phyloP scores from a whole-genome alignment of 2,888 invertebrate species.

The Zygaena filipendulae region DNA sequence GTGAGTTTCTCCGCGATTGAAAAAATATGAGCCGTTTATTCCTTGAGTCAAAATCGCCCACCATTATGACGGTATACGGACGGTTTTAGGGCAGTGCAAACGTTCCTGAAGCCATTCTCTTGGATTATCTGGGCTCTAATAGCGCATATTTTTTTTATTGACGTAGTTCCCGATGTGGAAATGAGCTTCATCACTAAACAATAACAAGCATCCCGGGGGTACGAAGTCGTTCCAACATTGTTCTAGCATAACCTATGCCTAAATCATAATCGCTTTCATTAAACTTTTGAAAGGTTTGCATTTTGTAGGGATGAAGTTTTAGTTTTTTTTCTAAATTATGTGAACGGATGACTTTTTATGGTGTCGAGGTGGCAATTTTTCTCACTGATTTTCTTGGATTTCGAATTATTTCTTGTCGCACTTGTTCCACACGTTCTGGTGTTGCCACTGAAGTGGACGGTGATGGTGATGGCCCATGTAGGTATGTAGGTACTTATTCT shows the following conservation, averaged over 20 bases:
- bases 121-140: slow-evolving; percentile 10
- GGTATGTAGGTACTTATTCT: neutral
- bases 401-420: slow-evolving; percentile 9
- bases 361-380: slow-evolving; percentile 12
- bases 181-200: slow-evolving; percentile 12
- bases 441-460: no score
- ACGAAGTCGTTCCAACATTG: slow-evolving; percentile 7
- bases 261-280: slow-evolving; percentile 1
- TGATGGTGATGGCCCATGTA: no score
- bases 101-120: slow-evolving; percentile 8
- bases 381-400: slow-evolving; percentile 8
- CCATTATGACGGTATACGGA: slow-evolving; percentile 11
- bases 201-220: slow-evolving; percentile 3
- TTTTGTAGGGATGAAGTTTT: no score
- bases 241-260: no score
- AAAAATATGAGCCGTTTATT: slow-evolving; percentile 13
- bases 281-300: slow-evolving; percentile 6
- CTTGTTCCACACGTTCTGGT: no score
- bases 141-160: no score
- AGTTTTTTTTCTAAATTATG: slow-evolving; percentile 10
- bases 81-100: slow-evolving; percentile 11
- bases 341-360: slow-evolving; percentile 10
- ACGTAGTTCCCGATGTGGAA: no score
- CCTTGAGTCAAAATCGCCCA: slow-evolving; percentile 9
- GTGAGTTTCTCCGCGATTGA: slow-evolving; percentile 10